A percentile compares a stretch with the other conserved stretches of the same genome.
These are phyloP conservation scores for Cotesia glomerata DNA, from an alignment of 1,140 invertebrate genomes.

Conservation along the genomic window DNA sequence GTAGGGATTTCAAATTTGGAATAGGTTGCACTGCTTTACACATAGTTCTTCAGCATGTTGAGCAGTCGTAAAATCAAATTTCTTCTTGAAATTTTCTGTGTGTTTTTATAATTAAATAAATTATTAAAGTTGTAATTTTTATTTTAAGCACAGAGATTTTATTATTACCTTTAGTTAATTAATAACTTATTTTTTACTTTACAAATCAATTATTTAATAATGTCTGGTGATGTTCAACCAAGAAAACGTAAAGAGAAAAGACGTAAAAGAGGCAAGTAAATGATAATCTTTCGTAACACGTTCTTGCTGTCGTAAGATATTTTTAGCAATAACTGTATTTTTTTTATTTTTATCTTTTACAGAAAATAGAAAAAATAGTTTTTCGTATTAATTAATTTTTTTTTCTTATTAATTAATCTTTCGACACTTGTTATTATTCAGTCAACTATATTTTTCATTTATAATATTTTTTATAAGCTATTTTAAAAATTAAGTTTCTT, in stretches of 20 bases:
- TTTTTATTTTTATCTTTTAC: slow-evolving; percentile 42
- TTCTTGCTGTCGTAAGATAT: slow-evolving; percentile 40
- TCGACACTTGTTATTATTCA: too few species aligned
- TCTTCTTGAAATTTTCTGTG: slow-evolving; percentile 24
- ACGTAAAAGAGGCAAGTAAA: slow-evolving; percentile 71
- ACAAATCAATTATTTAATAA: slow-evolving; percentile 45
- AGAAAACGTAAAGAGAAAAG: slow-evolving; percentile 76
- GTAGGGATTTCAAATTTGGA: slow-evolving; percentile 5
- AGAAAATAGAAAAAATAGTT: slow-evolving; percentile 28
- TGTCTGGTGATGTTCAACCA: slow-evolving; percentile 77
- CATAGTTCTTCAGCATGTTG: not conserved
- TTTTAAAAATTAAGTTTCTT: too few species aligned
- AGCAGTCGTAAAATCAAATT: slow-evolving; percentile 40
- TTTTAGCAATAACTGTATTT: slow-evolving; percentile 46
- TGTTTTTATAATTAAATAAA: slow-evolving; percentile 20
- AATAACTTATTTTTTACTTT: not conserved
- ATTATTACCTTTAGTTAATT: slow-evolving; percentile 3
- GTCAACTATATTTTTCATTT: too few species aligned
- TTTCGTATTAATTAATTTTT: not conserved
- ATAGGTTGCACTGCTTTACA: not conserved
- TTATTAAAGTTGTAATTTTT: not conserved
- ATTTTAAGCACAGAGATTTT: slow-evolving; percentile 26
- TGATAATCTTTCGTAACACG: slow-evolving; percentile 47
- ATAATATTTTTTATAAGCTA: too few species aligned
- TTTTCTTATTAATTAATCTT: not conserved